Evolutionary conservation across 2,797 vertebrate genomes (phyloP), one percentile per base, ranked within the genome.

Genomic region (Neosilurus mollespiculum): DNA sequence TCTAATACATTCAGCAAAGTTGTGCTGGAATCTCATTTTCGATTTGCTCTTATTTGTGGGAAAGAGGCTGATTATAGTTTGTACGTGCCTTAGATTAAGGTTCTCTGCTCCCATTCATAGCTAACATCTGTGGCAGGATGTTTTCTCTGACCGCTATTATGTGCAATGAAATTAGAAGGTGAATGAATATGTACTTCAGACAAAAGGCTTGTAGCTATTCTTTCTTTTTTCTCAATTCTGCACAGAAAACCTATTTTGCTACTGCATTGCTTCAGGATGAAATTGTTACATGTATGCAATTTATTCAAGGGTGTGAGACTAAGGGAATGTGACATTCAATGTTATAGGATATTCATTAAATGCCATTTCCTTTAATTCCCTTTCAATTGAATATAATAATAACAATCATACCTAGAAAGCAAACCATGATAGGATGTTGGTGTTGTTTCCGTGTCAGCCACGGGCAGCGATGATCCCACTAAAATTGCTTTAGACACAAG

Each of bases 301-400:
- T 92, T 94, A 95, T 95, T 94, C 92, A 91, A 88, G 90, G 88
- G 90, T 87, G 88, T 90, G 86, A 90, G 88, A 88, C 91, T 94
- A 94, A 94, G 85, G 86, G 90, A 92, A 94, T 93, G 92, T 94
- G 94, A 93, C 93, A 91, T 90, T 90, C 91, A 89, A 92, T 91
- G 91, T 93, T 92, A 91, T 91, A 91, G 91, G 92, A 93, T 93
- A 94, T 94, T 94, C 93, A 94, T 95, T 94, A 94, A 91, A 91
- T 89, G 91, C 91, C 92, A 94, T 94, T 93, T 90, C 89, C 92
- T 92, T 92, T 94, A 93, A 94, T 95, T 95, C 91, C 87, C 92
- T 93, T 94, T 92, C 93, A 93, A 93, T 94, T 93, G 92, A 89
- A 91, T 91, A 93, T 93, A 93, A 94, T 91, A 93, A 90, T 90